phyloP scores from a whole-genome alignment of 2,113 vertebrate genomes.

The Garra rufa region DNA sequence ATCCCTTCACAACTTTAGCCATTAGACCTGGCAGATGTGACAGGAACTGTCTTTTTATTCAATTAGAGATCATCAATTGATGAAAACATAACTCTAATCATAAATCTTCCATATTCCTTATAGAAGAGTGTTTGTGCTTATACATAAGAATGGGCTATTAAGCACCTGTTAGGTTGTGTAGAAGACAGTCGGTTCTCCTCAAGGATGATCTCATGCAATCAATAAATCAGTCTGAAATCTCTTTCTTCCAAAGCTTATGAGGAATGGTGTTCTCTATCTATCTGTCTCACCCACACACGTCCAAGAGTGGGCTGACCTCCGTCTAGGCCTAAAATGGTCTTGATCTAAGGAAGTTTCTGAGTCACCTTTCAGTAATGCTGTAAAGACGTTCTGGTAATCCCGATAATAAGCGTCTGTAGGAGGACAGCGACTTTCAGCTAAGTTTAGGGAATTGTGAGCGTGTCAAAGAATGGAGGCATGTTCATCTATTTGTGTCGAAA shows the following conservation, averaged over 20 bases:
- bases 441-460: slow-evolving; percentile 24
- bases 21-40: not conserved
- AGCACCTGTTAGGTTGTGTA: not conserved
- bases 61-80: slow-evolving; percentile 3
- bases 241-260: slow-evolving; percentile 8
- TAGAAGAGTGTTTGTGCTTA: not conserved
- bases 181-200: slow-evolving; percentile 19
- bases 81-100: not conserved
- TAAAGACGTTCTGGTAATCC: slow-evolving; percentile 40
- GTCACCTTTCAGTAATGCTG: slow-evolving; percentile 51
- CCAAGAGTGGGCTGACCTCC: not conserved
- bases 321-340: slow-evolving; percentile 21
- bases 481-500: slow-evolving; percentile 31
- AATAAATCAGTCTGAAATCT: slow-evolving; percentile 12
- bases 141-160: not conserved
- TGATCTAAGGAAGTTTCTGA: slow-evolving; percentile 39
- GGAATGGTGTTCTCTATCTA: not conserved
- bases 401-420: slow-evolving; percentile 5
- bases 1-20: not conserved
- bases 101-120: not conserved
- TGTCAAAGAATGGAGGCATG: slow-evolving; percentile 33
- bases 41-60: not conserved
- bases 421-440: slow-evolving; percentile 34
- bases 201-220: slow-evolving; percentile 10
- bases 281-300: slow-evolving; percentile 30